Base-by-base conservation (phyloP, 2,113 vertebrate species). In the Ploceus nigricollis region DNA sequence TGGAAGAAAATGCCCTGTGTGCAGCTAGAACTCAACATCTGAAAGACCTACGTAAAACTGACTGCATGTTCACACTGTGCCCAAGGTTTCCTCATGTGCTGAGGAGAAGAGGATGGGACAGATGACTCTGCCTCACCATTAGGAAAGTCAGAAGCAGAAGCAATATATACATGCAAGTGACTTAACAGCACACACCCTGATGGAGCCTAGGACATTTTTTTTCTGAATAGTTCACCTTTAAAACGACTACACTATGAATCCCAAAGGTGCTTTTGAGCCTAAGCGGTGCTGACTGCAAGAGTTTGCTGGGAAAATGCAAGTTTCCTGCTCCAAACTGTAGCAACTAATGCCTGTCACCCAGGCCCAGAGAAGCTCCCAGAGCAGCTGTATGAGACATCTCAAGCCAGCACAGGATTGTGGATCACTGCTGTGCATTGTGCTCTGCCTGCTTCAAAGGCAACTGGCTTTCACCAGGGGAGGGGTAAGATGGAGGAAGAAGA, bases 371-470 rank as follows among this genome's bases (percentile, higher is more conserved):
- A 66, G 44, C n/a, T 93, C 40, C 66, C 65, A 78, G 65, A 85
- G 61, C 47, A 82, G 73, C 72, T 75, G 31, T 3, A 20, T 1
- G 6, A 91, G 30, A 35, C 63, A 45, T 22, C 60, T 40, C 37
- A 82, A 91, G 44, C 18, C 37, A 81, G 54, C 1, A 3, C 0
- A 0, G 87, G 57, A 76, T 1, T 3, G 1, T 18, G n/a, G 40
- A 44, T 87, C 60, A 30, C 51, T 44, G 30, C 80, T 76, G 44
- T 9, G 30, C 30, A 54, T 0, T 30, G 19, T 0, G 3, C 53
- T 69, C 40, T 2, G 2, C 27, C 53, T 61, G 44, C 18, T 48
- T 89, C 77, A 82, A 91, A 72, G 65, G 69, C 63, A 92, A 66
- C 31, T 35, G 17, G 30, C 39, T 75, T 78, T 33, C 30, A 56